Conservation (phyloP, 2,113 vertebrate genomes). For the Dermatemys mawii region DNA sequence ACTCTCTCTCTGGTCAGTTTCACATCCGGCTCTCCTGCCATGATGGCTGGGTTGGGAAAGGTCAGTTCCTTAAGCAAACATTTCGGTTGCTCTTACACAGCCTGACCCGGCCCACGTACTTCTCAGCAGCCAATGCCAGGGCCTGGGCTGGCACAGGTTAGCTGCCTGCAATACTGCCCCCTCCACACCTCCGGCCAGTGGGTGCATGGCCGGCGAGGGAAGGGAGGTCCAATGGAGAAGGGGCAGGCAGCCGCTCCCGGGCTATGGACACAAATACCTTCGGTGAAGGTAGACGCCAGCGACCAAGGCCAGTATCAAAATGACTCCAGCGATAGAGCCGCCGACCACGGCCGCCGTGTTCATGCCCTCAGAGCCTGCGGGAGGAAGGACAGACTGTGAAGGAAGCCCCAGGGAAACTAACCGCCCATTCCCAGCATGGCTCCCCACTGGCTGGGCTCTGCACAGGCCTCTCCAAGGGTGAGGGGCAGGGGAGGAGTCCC, state of each 20-base stretch:
- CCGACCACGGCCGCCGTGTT: constrained; percentile 78
- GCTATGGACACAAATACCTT: constrained; percentile 75
- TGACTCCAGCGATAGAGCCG: constrained; percentile 54
- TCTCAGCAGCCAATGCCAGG: background rate
- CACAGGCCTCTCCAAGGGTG: background rate
- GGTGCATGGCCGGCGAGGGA: background rate
- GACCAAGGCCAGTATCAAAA: constrained; percentile 79
- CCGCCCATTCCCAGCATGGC: background rate
- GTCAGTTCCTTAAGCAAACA: background rate
- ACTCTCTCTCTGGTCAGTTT: background rate
- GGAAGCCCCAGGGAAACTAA: background rate
- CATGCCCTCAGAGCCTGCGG: constrained; percentile 49
- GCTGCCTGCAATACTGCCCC: background rate
- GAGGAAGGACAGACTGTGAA: background rate
- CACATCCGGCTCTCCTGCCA: background rate
- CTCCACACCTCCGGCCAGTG: background rate
- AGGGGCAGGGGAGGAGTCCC: too few species aligned
- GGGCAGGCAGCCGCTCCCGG: background rate
- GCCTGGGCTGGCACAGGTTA: background rate
- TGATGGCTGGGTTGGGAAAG: background rate
- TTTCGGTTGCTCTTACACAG: background rate
- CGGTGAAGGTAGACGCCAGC: constrained; percentile 77
- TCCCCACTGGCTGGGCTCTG: too few species aligned
- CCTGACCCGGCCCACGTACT: background rate
- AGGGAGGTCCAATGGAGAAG: background rate